Conservation (phyloP, 2,888 invertebrate genomes). For the Coenonympha arcania region DNA sequence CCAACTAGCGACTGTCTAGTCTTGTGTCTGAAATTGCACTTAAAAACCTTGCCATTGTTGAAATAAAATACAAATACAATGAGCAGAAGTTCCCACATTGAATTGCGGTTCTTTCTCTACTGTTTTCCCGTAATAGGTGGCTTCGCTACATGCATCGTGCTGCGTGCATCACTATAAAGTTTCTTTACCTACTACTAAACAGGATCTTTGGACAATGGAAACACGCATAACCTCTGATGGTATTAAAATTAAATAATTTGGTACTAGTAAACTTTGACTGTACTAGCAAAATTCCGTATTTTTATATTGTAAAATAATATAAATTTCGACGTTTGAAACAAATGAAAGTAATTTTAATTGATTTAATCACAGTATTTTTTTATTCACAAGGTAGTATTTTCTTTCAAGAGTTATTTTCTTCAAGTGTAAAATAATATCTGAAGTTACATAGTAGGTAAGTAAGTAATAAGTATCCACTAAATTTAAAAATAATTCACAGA, state of each 20-base stretch:
- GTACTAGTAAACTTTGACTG: too few species aligned
- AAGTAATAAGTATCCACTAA: too few species aligned
- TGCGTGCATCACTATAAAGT: conserved; percentile 10
- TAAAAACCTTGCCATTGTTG: conserved; percentile 19
- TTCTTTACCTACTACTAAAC: conserved; percentile 10
- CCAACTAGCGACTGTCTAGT: conserved; percentile 1
- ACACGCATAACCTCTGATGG: background rate
- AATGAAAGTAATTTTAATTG: too few species aligned
- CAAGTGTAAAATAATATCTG: too few species aligned
- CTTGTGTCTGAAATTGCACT: conserved; percentile 6
- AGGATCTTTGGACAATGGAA: conserved; percentile 3
- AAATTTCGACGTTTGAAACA: too few species aligned
- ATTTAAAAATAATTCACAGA: too few species aligned
- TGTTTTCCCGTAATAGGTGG: conserved; percentile 11
- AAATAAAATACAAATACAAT: conserved; percentile 22
- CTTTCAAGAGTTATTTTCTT: too few species aligned
- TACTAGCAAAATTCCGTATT: too few species aligned
- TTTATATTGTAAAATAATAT: too few species aligned
- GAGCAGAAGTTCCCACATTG: conserved; percentile 21
- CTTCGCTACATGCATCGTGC: conserved; percentile 4
- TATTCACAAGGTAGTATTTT: too few species aligned
- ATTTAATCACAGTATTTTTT: too few species aligned
- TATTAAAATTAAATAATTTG: background rate
- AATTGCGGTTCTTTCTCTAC: conserved; percentile 21
- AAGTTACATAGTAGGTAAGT: too few species aligned